phyloP scores from a whole-genome alignment of 1,140 invertebrate genomes.

The Euura saliciscinereae region DNA sequence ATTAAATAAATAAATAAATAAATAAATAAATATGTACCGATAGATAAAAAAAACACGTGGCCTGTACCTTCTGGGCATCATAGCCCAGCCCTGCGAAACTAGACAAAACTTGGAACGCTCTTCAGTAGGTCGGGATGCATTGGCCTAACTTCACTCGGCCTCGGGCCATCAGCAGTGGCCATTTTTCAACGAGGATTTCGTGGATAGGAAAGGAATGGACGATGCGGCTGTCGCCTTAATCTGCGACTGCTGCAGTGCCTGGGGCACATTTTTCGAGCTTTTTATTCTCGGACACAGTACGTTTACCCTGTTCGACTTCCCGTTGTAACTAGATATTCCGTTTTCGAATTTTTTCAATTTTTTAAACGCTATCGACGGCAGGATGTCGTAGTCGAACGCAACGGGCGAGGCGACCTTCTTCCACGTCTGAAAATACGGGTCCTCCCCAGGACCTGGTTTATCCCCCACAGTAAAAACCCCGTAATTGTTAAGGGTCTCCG shows the following conservation, averaged over 20 bases:
- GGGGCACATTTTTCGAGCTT: conserved; percentile 63
- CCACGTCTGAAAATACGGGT: conserved; percentile 68
- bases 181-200: conserved; percentile 29
- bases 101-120: conserved; percentile 47
- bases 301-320: conserved; percentile 46
- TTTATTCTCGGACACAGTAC: conserved; percentile 63
- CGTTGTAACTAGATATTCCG: conserved; percentile 43
- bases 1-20: conserved; percentile 32
- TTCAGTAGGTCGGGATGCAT: conserved; percentile 45
- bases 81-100: conserved; percentile 50
- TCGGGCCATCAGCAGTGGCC: conserved; percentile 48
- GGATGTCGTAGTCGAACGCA: conserved; percentile 50
- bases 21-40: conserved; percentile 48
- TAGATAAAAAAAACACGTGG: conserved; percentile 50
- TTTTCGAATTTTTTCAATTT: conserved; percentile 51
- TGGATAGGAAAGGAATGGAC: conserved; percentile 29
- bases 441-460: conserved; percentile 51
- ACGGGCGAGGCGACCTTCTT: conserved; percentile 48
- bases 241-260: conserved; percentile 37
- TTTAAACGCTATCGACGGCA: conserved; percentile 62
- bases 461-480: conserved; percentile 33
- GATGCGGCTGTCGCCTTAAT: conserved; percentile 12
- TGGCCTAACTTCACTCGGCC: conserved; percentile 42
- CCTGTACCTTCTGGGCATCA: conserved; percentile 45
- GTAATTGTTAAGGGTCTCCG: conserved; percentile 17